Percentiles rank a stretch among this genome's conserved stretches.
Evolutionary conservation across 2,888 invertebrate genomes (phyloP).

Genomic region (Paralinhomoeus sp.): DNA sequence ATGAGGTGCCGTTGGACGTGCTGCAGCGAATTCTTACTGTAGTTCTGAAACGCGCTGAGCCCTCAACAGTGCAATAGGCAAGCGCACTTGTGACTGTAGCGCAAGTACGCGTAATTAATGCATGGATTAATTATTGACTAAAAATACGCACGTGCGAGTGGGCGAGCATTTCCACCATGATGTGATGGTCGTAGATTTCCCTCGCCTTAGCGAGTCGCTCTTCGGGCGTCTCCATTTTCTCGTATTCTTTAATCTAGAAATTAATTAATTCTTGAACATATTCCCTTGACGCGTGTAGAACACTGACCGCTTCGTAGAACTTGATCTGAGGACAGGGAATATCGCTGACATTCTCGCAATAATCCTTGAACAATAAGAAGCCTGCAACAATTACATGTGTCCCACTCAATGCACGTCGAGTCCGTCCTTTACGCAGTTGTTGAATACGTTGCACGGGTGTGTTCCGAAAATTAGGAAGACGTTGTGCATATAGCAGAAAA

Average conservation of each 20-base stretch:
- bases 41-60: conserved; percentile 74
- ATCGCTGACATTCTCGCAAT: conserved; percentile 83
- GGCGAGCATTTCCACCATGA: conserved; percentile 96
- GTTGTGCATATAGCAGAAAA: too few species aligned
- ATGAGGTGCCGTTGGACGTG: conserved; percentile 92
- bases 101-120: too few species aligned
- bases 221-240: conserved; percentile 88
- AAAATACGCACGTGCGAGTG: conserved; percentile 90
- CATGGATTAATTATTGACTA: too few species aligned
- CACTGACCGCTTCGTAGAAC: conserved; percentile 78
- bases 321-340: conserved; percentile 90
- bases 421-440: neutral
- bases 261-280: neutral
- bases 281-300: neutral
- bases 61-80: too few species aligned
- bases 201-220: conserved; percentile 79
- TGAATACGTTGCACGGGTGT: neutral
- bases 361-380: conserved; percentile 94
- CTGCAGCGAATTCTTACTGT: conserved; percentile 84
- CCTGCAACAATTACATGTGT: conserved; percentile 41
- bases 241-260: conserved; percentile 80
- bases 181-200: conserved; percentile 97
- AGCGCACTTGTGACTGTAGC: too few species aligned
- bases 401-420: too few species aligned
- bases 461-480: neutral